Percentiles rank a stretch among this genome's conserved stretches.
phyloP scores from a whole-genome alignment of 2,113 vertebrate genomes.

The Odocoileus virginianus region DNA sequence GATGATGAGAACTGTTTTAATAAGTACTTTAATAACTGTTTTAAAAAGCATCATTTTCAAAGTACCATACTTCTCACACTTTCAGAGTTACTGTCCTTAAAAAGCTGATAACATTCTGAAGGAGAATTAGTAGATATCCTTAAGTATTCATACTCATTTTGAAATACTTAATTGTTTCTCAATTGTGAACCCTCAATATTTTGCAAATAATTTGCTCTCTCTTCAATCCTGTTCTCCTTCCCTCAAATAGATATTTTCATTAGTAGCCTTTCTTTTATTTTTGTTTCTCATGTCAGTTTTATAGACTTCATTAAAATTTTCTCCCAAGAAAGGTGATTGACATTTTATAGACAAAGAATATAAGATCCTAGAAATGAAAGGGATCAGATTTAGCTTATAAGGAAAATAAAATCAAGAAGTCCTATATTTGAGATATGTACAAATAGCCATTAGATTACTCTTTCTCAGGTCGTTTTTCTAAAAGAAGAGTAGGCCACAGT shows the following conservation, averaged over 20 bases:
- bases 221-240: neutral
- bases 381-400: conserved; percentile 19
- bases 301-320: conserved; percentile 19
- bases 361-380: conserved; percentile 17
- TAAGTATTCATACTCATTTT: neutral
- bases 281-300: conserved; percentile 2
- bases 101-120: conserved; percentile 6
- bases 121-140: neutral
- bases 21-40: neutral
- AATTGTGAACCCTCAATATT: neutral
- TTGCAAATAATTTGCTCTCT: conserved; percentile 17
- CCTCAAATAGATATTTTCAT: conserved; percentile 28
- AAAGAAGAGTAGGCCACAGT: conserved; percentile 9
- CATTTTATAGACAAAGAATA: conserved; percentile 21
- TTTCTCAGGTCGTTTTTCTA: neutral
- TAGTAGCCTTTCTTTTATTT: conserved; percentile 20
- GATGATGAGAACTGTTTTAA: neutral
- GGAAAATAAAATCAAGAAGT: conserved; percentile 26
- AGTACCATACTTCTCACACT: neutral
- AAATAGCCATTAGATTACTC: neutral
- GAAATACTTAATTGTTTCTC: conserved; percentile 35
- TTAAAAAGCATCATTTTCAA: conserved; percentile 8
- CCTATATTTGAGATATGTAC: neutral
- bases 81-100: conserved; percentile 4
- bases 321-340: conserved; percentile 1